Conservation (phyloP, 2,888 invertebrate genomes). For the Brachynemurus nebulosus region DNA sequence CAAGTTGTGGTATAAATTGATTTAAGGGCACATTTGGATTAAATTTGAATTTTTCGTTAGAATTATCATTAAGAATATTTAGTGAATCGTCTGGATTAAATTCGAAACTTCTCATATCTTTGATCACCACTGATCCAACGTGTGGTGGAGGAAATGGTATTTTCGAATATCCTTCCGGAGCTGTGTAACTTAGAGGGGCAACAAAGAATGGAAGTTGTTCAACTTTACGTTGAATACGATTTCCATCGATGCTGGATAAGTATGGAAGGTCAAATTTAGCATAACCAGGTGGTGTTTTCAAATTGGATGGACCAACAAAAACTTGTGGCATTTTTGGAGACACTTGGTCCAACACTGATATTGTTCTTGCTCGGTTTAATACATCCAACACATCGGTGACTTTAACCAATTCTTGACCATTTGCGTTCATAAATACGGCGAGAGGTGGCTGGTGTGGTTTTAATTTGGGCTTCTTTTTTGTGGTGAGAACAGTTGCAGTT, state of each 20-base stretch:
- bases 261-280: conserved; percentile 74
- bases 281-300: conserved; percentile 56
- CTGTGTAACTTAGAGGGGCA: conserved; percentile 69
- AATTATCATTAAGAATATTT: not conserved
- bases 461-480: conserved; percentile 30
- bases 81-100: not conserved
- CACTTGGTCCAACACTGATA: conserved; percentile 63
- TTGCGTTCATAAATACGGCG: conserved; percentile 61
- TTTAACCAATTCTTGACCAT: conserved; percentile 36
- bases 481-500: conserved; percentile 26
- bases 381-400: conserved; percentile 56
- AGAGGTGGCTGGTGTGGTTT: conserved; percentile 75
- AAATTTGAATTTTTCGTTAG: too few species aligned
- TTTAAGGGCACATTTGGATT: too few species aligned
- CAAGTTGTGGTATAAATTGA: too few species aligned
- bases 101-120: conserved; percentile 5
- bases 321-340: conserved; percentile 56
- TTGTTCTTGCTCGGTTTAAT: conserved; percentile 54
- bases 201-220: conserved; percentile 72
- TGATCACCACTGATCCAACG: conserved; percentile 64
- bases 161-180: conserved; percentile 73
- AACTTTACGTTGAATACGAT: conserved; percentile 53
- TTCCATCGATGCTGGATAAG: conserved; percentile 54
- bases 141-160: conserved; percentile 77
- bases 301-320: conserved; percentile 67